Percentiles rank a stretch among this genome's conserved stretches.
Conservation (phyloP, 2,113 vertebrate genomes). For the Gorsachius goisagi region DNA sequence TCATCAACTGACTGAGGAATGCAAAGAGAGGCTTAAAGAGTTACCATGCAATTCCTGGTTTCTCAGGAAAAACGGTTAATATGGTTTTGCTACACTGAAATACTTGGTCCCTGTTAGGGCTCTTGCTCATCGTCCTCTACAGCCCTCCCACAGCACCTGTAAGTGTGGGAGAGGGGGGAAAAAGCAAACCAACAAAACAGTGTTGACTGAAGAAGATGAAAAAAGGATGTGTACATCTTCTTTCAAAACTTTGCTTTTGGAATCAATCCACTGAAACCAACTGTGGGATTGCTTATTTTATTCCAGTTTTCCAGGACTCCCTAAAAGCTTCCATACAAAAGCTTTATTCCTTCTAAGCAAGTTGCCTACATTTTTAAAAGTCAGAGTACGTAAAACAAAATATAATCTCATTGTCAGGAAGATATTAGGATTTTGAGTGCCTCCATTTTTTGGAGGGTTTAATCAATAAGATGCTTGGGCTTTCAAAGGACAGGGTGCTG, state of each 20-base stretch:
- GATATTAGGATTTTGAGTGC: not conserved
- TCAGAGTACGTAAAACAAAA: not conserved
- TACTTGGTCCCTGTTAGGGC: not conserved
- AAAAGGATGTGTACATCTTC: not conserved
- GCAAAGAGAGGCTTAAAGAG: not conserved
- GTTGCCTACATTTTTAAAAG: not conserved
- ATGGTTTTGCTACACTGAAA: not conserved
- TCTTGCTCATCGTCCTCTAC: not conserved
- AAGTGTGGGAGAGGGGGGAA: not conserved
- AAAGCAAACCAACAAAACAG: not conserved
- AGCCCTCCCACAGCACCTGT: not conserved
- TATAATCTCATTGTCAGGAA: not conserved
- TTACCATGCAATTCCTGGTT: not conserved
- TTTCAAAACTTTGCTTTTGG: not conserved
- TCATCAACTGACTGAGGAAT: not conserved
- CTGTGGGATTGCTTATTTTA: not conserved
- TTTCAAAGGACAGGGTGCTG: not conserved
- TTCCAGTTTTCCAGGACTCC: not conserved
- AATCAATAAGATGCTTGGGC: not conserved
- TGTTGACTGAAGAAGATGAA: not conserved
- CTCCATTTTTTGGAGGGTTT: not conserved
- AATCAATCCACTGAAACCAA: not conserved
- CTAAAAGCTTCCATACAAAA: not conserved
- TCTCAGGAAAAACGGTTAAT: not conserved
- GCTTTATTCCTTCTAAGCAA: not conserved